phyloP scores from a whole-genome alignment of 2,888 invertebrate genomes.

The Chesias legatella region DNA sequence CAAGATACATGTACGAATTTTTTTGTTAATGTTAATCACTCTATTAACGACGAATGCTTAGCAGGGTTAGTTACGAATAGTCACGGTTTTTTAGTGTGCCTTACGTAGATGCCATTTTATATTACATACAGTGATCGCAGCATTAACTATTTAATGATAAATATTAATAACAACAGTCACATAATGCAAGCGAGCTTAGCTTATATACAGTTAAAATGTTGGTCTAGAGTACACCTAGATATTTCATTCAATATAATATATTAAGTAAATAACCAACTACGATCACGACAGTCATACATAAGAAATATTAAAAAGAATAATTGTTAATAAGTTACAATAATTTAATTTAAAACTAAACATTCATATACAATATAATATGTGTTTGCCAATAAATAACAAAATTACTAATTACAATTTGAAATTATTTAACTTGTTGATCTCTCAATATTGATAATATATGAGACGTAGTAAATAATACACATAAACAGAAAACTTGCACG shows the following conservation, averaged over 20 bases:
- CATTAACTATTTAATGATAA: slow-evolving; percentile 41
- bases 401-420: slow-evolving; percentile 17
- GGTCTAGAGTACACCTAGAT: slow-evolving; percentile 29
- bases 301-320: slow-evolving; percentile 35
- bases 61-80: slow-evolving; percentile 74
- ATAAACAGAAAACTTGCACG: too few relatives aligned
- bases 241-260: slow-evolving; percentile 47
- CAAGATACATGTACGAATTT: slow-evolving; percentile 31
- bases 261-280: slow-evolving; percentile 36
- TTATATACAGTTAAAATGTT: slow-evolving; percentile 68
- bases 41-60: slow-evolving; percentile 57
- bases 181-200: slow-evolving; percentile 76
- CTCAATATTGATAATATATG: slow-evolving; percentile 28
- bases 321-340: slow-evolving; percentile 20
- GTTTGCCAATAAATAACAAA: slow-evolving; percentile 73
- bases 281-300: slow-evolving; percentile 36
- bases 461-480: too few relatives aligned
- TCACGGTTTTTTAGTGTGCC: slow-evolving; percentile 65
- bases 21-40: slow-evolving; percentile 47
- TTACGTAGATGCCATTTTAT: slow-evolving; percentile 64
- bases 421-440: slow-evolving; percentile 48
- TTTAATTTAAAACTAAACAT: slow-evolving; percentile 16
- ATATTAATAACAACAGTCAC: slow-evolving; percentile 76
- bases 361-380: slow-evolving; percentile 51
- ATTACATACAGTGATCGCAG: slow-evolving; percentile 58